These are phyloP conservation scores for Octopus bimaculoides DNA, from an alignment of 1,140 invertebrate species.

Conservation along the genomic window DNA sequence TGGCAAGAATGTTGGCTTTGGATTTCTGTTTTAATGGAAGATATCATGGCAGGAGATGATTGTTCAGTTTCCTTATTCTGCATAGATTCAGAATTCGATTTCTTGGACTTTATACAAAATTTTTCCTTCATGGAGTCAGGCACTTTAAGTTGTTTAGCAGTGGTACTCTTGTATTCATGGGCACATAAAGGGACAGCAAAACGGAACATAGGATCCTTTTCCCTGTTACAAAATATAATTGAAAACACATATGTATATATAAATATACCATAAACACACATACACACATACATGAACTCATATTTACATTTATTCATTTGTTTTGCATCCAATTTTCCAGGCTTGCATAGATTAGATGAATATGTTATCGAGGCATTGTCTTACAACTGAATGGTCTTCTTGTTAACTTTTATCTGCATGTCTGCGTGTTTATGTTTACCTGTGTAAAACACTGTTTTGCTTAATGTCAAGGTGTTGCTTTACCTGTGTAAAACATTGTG, in stretches of 20 bases:
- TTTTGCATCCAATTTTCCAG: no score
- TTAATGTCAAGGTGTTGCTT: no score
- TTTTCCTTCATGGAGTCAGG: constrained; percentile 29
- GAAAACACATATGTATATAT: neutral
- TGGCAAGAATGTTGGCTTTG: neutral
- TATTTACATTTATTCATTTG: no score
- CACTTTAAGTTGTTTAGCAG: constrained; percentile 43
- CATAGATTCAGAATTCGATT: neutral
- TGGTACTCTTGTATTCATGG: constrained; percentile 39
- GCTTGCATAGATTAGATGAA: no score
- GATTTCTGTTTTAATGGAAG: neutral
- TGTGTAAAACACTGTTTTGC: no score
- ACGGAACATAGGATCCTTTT: constrained; percentile 78
- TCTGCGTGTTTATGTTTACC: no score
- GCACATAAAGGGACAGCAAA: constrained; percentile 68
- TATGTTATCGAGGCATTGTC: no score
- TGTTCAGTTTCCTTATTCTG: neutral
- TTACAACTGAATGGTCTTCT: no score
- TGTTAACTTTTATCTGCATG: no score
- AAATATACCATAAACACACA: no score
- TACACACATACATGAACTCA: no score
- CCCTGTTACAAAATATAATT: constrained; percentile 63
- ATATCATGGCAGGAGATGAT: neutral
- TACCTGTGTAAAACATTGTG: no score
- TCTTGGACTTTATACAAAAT: constrained; percentile 35